phyloP scores from a whole-genome alignment of 92 coral and sea anemone genomes.

The Desmophyllum pertusum region DNA sequence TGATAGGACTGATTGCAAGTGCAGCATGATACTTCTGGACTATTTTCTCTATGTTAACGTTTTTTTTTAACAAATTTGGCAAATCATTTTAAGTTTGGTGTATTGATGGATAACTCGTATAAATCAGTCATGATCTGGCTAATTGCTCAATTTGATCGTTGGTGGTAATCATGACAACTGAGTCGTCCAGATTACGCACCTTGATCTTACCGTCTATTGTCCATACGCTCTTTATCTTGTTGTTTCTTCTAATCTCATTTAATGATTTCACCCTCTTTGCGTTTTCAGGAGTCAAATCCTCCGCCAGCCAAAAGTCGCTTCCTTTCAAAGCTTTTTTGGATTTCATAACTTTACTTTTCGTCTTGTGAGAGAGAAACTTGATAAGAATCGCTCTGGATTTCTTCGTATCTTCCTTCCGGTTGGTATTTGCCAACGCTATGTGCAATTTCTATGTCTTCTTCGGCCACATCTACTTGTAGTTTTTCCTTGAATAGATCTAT shows the following conservation, averaged over 20 bases:
- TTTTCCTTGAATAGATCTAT: neutral
- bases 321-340: neutral
- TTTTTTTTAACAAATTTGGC: no score
- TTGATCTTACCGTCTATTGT: no score
- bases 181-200: neutral
- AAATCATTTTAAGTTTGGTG: neutral
- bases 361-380: no score
- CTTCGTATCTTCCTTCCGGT: neutral
- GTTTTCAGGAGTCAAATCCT: neutral
- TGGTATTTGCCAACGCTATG: neutral
- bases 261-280: neutral
- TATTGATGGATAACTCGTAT: neutral
- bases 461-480: neutral
- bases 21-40: no score
- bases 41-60: no score
- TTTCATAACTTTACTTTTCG: neutral
- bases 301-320: neutral
- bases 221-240: neutral
- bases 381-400: conserved; percentile 7
- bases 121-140: neutral
- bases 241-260: neutral
- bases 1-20: no score
- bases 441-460: neutral
- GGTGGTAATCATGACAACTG: neutral
- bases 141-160: neutral